Evolutionary conservation across 2,113 vertebrate genomes (phyloP), one percentile per base, ranked within the genome.

Genomic region (Ascaphus truei): DNA sequence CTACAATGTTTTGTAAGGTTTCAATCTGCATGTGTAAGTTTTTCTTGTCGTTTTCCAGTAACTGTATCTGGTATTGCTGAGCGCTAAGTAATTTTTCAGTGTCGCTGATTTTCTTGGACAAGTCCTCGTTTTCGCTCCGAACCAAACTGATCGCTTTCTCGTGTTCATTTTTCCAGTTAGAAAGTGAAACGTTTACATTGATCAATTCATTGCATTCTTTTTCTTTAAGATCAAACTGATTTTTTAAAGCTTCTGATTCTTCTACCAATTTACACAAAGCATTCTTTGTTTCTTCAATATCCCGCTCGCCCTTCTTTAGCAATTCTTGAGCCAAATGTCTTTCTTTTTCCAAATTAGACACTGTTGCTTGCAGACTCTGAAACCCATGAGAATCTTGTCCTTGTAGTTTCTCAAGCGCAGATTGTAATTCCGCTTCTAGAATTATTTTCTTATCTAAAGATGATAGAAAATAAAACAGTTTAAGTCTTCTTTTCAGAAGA

Each of bases 81-180:
- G 66, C 79, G 45, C 63, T 62, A 23, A 93, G 71, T 12, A 79
- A 83, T 12, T 59, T 80, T 73, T 96, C 91, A 82, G 95, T 79
- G 33, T 80, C 81, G 36, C 52, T 62, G 25, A 94, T 83, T 76
- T 83, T 87, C 73, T 72, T 78, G 16, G 75, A 64, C 68, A 96
- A 79, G 16, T 51, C 69, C 71, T 89, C 89, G 16, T 91, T 94
- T 71, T 94, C 89, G 18, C 80, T 80, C 29, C 84, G 81, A 12
- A 87, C 68, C 36, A 89, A 74, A 76, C 76, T 84, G 34, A 94
- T 56, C 62, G 90, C 56, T 13, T 73, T 52, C 72, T 93, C 88
- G 0, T 84, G 91, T 80, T 95, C 91, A 15, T 73, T 87, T 78
- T 92, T 97, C 92, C 92, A 92, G 3, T 68, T 78, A 71, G 85